phyloP scores from a whole-genome alignment of 2,797 vertebrate genomes.

The Poecilia wingei region DNA sequence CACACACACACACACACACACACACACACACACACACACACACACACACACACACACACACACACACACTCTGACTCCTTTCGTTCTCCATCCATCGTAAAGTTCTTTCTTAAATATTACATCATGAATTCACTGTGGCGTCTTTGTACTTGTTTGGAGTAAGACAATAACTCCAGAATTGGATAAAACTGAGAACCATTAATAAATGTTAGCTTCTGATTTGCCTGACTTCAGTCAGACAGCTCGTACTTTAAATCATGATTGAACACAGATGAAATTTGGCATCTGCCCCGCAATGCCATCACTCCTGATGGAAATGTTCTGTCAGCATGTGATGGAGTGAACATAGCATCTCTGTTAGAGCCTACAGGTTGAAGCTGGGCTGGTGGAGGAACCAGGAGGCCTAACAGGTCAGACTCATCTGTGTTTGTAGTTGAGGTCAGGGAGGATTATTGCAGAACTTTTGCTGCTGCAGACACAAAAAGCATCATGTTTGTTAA shows the following conservation, averaged over 20 bases:
- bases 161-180: neutral
- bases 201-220: neutral
- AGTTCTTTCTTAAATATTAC: neutral
- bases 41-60: no score
- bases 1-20: no score
- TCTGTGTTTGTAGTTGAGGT: neutral
- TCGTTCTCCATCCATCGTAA: slow-evolving; percentile 1
- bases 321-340: slow-evolving; percentile 5
- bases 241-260: neutral
- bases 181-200: neutral
- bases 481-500: neutral
- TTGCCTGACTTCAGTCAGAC: neutral
- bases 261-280: neutral
- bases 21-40: no score
- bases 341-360: neutral
- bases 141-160: neutral
- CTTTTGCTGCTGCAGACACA: neutral
- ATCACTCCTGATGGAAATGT: slow-evolving; percentile 5
- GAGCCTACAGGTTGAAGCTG: neutral
- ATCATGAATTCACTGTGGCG: neutral
- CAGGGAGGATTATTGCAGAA: neutral
- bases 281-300: neutral
- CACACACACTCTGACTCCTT: slow-evolving; percentile 15
- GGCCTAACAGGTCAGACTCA: neutral
- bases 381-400: neutral